phyloP scores from a whole-genome alignment of 2,888 invertebrate species.

The Imbricaverruca yamaguchii region DNA sequence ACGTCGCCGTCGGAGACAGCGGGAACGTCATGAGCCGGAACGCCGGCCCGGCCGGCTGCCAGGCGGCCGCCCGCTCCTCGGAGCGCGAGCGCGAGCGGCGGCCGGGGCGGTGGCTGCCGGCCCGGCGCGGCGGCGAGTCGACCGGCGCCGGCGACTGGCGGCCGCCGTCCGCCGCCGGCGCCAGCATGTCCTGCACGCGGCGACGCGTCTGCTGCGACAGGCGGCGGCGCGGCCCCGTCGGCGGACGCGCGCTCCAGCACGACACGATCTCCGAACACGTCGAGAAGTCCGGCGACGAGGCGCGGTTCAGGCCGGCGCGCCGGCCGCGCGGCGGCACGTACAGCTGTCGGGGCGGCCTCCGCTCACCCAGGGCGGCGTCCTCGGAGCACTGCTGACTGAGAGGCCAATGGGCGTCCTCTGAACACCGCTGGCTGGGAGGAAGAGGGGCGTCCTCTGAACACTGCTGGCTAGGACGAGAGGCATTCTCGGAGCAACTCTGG shows the following conservation, averaged over 20 bases:
- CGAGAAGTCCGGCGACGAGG: conserved; percentile 4
- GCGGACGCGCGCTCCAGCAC: not conserved
- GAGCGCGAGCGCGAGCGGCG: conserved; percentile 8
- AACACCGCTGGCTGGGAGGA: not conserved
- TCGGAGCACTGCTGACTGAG: not conserved
- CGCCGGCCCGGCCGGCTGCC: not conserved
- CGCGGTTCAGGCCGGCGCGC: not conserved
- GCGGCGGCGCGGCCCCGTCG: not conserved
- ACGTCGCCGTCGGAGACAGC: not conserved
- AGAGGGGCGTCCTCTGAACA: too few species aligned
- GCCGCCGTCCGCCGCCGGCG: not conserved
- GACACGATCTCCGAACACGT: conserved; percentile 7
- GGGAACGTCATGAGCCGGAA: conserved; percentile 5
- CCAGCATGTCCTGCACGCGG: not conserved
- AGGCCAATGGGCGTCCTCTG: too few species aligned
- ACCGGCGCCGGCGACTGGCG: not conserved
- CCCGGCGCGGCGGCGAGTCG: not conserved
- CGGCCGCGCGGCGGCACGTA: conserved; percentile 26
- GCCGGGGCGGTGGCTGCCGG: not conserved
- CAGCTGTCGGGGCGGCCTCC: conserved; percentile 27
- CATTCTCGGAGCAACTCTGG: too few species aligned
- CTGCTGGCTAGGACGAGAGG: too few species aligned
- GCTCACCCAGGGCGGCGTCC: not conserved
- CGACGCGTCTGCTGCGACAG: not conserved
- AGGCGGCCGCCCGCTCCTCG: not conserved